Evolutionary conservation across 1,140 invertebrate genomes (phyloP), one percentile per base, ranked within the genome.

Genomic region (Tetramorium simillimum): DNA sequence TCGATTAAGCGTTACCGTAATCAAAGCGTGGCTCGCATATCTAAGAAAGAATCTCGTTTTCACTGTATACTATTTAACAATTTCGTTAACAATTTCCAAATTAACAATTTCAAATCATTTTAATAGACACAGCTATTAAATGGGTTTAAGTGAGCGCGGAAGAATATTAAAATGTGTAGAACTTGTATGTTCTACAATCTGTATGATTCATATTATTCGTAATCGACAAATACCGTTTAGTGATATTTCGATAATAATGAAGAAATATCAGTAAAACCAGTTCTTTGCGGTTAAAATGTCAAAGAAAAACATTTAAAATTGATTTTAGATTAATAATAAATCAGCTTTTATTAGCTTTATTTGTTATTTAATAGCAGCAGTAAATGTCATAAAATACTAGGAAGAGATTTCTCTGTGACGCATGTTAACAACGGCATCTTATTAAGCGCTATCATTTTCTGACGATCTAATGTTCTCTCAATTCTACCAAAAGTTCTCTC

Each of bases 401-500:
- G 12, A 21, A 80, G 33, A 80, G 37, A 67, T 80, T 67, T 51
- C n/a, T 24, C 37, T 14, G n/a, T 46, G 46, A 12, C 28, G 49
- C 33, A 62, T 37, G 37, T 43, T 63, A 63, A 77, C 72, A 73
- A 51, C 24, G n/a, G 43, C 12, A 24, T 51, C 56, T 77, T 53
- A 70, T 81, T 40, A 37, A 77, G n/a, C 28, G 46, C 53, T 84
- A 62, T 78, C 84, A 49, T 86, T 81, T 56, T 28, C 24, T 46
- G 51, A 18, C 77, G 14, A 69, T 73, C 40, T 88, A 85, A 81
- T 77, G 67, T 82, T 85, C 87, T 88, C 60, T 46, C 60, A 78
- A 77, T 86, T 84, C 78, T 60, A 76, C 77, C 60, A 49, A 88
- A 78, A 56, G n/a, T 65, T 21, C 5, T 72, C 16, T 43, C 33